phyloP scores from a whole-genome alignment of 2,888 invertebrate genomes.

The Abrostola triplasia region DNA sequence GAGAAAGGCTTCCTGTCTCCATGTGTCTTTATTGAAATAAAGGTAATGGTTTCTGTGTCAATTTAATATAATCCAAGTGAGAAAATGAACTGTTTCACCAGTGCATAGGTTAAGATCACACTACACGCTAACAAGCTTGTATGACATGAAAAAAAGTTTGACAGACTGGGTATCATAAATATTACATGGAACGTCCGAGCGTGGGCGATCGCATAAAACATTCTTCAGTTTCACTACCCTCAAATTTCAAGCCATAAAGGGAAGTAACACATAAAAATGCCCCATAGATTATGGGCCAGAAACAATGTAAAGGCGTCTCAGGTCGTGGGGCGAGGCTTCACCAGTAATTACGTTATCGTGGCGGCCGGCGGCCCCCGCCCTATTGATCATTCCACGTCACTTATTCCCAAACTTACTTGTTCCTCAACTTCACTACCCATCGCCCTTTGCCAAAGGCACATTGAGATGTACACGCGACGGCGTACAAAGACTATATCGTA shows the following conservation, averaged over 20 bases:
- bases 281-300: constrained; percentile 57
- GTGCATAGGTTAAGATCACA: too few species aligned
- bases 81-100: too few species aligned
- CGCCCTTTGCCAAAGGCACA: constrained; percentile 54
- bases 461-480: constrained; percentile 32
- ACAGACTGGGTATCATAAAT: background rate
- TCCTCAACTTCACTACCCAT: constrained; percentile 58
- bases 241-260: constrained; percentile 17
- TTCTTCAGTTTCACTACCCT: constrained; percentile 2
- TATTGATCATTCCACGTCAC: constrained; percentile 83
- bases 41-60: too few species aligned
- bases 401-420: constrained; percentile 71
- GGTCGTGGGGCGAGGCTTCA: constrained; percentile 66
- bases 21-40: too few species aligned
- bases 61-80: too few species aligned
- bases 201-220: background rate
- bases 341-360: constrained; percentile 80
- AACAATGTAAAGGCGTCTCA: constrained; percentile 61
- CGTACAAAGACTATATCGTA: constrained; percentile 24
- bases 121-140: too few species aligned
- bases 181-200: constrained; percentile 15
- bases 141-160: too few species aligned
- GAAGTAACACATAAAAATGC: constrained; percentile 45
- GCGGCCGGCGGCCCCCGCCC: constrained; percentile 65
- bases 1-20: too few species aligned